Conservation (phyloP, 2,888 invertebrate genomes). For the Rhagium mordax region DNA sequence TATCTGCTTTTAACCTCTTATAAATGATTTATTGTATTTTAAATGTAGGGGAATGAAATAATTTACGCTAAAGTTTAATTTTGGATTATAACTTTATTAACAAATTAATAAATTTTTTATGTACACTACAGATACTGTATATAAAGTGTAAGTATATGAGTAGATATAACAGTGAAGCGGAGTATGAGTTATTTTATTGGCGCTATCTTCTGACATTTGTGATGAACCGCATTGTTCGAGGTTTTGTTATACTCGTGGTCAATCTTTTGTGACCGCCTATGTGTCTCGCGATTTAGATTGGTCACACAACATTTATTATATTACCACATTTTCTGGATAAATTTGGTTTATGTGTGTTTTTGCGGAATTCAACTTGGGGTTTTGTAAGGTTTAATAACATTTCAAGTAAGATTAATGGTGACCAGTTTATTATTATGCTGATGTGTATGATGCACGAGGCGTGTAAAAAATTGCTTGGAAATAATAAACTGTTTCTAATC, state of each 20-base stretch:
- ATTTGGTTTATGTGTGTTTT: slow-evolving; percentile 26
- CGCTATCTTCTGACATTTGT: slow-evolving; percentile 16
- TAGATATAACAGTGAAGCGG: not conserved
- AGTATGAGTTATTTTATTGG: slow-evolving; percentile 20
- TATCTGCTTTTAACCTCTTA: too few relatives aligned
- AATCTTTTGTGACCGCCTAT: slow-evolving; percentile 38
- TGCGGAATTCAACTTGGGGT: slow-evolving; percentile 3
- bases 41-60: too few relatives aligned
- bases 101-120: too few relatives aligned
- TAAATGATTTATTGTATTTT: too few relatives aligned
- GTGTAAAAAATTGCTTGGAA: not conserved
- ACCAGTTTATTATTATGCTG: slow-evolving; percentile 18
- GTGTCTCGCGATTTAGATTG: slow-evolving; percentile 38
- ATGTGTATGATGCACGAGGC: slow-evolving; percentile 12
- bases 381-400: slow-evolving; percentile 23
- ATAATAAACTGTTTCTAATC: slow-evolving; percentile 15
- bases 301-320: slow-evolving; percentile 42
- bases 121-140: too few relatives aligned
- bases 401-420: slow-evolving; percentile 28
- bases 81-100: too few relatives aligned
- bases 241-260: slow-evolving; percentile 41
- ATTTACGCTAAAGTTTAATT: too few relatives aligned
- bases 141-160: not conserved
- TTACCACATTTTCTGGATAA: slow-evolving; percentile 28
- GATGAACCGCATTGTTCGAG: slow-evolving; percentile 32